Conservation (phyloP, 2,797 vertebrate species). For the Dendrocincla tyrannina region DNA sequence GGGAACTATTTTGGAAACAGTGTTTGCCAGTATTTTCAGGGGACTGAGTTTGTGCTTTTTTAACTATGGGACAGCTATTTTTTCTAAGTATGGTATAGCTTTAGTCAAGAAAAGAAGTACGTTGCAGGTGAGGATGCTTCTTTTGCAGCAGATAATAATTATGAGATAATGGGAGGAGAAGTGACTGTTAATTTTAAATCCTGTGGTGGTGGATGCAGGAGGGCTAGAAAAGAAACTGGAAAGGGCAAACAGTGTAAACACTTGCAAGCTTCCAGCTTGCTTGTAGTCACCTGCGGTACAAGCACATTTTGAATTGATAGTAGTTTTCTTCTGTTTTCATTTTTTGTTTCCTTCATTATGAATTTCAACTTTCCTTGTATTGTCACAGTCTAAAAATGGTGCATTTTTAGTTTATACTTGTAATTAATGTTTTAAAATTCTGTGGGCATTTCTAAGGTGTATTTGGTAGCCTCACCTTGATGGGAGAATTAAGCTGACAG, state of each 20-base stretch:
- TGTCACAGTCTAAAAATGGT: not conserved
- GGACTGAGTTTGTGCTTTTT: not conserved
- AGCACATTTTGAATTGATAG: not conserved
- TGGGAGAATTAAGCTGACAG: not conserved
- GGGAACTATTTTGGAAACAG: not conserved
- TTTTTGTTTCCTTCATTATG: not conserved
- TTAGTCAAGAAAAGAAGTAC: not conserved
- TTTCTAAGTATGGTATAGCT: not conserved
- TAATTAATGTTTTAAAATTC: not conserved
- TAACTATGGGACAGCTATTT: not conserved
- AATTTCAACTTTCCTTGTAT: not conserved
- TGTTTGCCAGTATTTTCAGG: not conserved
- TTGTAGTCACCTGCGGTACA: not conserved
- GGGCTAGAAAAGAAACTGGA: not conserved
- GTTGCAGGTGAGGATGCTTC: not conserved
- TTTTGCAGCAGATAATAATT: not conserved
- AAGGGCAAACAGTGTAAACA: not conserved
- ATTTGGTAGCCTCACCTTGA: not conserved
- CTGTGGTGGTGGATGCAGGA: not conserved
- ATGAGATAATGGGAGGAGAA: not conserved
- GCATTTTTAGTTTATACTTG: not conserved
- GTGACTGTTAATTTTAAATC: not conserved
- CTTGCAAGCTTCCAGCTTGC: not conserved
- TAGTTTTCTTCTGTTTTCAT: not conserved
- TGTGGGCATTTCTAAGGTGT: not conserved